Evolutionary conservation across 2,888 invertebrate genomes (phyloP), one percentile per base, ranked within the genome.

Genomic region (Tortricodes alternella): DNA sequence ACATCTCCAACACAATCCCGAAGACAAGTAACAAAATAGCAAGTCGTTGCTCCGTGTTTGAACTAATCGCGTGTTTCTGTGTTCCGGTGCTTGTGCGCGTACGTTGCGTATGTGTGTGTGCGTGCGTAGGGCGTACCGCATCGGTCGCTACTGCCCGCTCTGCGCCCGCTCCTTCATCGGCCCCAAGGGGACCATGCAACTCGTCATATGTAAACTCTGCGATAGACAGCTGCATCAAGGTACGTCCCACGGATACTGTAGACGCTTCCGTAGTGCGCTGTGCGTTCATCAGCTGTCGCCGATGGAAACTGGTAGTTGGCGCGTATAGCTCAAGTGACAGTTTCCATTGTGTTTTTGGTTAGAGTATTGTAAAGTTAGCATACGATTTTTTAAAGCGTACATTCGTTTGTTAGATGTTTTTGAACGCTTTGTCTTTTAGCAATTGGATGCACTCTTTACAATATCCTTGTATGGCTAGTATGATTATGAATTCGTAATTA

Each of bases 121-220:
- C 79, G 86, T 80, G 76, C 80, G 74, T 88, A 93, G 94, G 91
- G 92, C 93, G 80, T 94, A 93, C 91, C 93, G 93, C 88, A 94
- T 93, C 89, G 94, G 94, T 85, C 93, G 93, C 84, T 94, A 93
- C 92, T 94, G 94, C 89, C 93, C 93, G 76, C 92, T 93, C 82
- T 94, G 94, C 91, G 92, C 93, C 78, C 93, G 93, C 87, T 93
- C 93, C 86, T 93, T 93, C 92, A 92, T 92, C 90, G 92, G 92
- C 76, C 92, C 91, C 81, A 93, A 93, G 88, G 93, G 93, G 83
- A 93, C 93, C 78, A 92, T 93, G 92, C 93, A 93, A 83, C 91
- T 91, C 84, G 90, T 91, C 89, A 91, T 91, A 76, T 91, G 91
- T 88, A 90, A 89, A 73, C 89, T 91, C 80, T 91, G 91, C 89